A percentile compares a stretch with the other conserved stretches of the same genome.
Evolutionary conservation across 1,140 invertebrate genomes (phyloP).

Genomic region (Zaprionus lachaisei): DNA sequence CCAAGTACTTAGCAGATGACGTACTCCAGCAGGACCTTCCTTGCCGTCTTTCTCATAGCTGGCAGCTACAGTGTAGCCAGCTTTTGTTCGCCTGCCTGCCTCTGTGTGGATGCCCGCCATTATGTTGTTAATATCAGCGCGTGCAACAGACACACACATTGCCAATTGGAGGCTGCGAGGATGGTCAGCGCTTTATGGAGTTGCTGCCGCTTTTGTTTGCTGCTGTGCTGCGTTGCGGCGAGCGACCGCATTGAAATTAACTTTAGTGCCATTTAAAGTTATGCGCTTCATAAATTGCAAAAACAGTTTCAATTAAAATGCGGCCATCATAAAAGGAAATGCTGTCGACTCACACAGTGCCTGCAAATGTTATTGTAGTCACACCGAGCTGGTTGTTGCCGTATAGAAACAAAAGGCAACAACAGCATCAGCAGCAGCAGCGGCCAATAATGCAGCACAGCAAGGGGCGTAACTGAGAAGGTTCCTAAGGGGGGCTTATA

Average conservation of each 20-base stretch:
- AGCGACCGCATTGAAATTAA: constrained; percentile 76
- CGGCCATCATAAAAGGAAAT: constrained; percentile 82
- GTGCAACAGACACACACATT: constrained; percentile 17
- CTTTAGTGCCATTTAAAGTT: constrained; percentile 83
- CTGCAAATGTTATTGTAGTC: constrained; percentile 64
- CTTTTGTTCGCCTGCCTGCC: constrained; percentile 33
- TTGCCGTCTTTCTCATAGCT: not conserved
- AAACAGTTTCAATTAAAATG: constrained; percentile 83
- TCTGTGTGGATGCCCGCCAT: constrained; percentile 35
- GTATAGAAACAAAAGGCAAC: constrained; percentile 69
- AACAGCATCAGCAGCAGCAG: constrained; percentile 66
- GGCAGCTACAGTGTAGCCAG: constrained; percentile 10
- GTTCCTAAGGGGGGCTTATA: not conserved
- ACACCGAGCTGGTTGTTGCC: constrained; percentile 34
- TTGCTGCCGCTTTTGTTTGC: constrained; percentile 35
- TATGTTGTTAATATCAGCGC: constrained; percentile 48
- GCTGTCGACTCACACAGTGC: constrained; percentile 70
- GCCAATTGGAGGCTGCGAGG: not conserved
- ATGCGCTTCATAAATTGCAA: constrained; percentile 82
- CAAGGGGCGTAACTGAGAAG: constrained; percentile 13
- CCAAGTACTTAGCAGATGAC: constrained; percentile 14
- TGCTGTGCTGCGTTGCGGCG: constrained; percentile 42
- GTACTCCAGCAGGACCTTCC: not conserved
- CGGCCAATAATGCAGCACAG: constrained; percentile 62
- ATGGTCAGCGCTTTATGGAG: constrained; percentile 21